Evolutionary conservation across 2,113 vertebrate genomes (phyloP), one percentile per base, ranked within the genome.

Genomic region (Nipponia nippon): DNA sequence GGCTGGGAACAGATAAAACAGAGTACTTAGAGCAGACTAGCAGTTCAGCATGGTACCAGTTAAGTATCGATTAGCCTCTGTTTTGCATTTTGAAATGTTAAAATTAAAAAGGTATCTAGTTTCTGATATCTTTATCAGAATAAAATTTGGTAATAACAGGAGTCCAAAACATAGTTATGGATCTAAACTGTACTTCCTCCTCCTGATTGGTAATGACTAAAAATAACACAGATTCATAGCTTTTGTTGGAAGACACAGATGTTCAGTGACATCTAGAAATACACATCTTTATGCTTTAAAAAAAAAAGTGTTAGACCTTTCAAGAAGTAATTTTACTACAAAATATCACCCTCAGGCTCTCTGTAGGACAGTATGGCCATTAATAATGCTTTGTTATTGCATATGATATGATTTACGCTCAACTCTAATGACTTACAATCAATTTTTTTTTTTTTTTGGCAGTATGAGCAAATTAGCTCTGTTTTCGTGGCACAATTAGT

Each of bases 401-500:
- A 90, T 77, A 66, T 95, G 59, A 85, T 90, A 84, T 82, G 90
- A 97, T 94, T 97, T 90, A 44, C 25, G 8, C n/a, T 97, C 55
- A 72, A 75, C 56, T 94, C 81, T 97, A 95, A 97, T 92, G 86
- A 86, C 84, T 94, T 91, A 46, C 18, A 93, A 77, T 72, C 13
- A 23, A 25, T 10, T 86, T 87, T 52, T 49, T 94, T 93, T 82
- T 93, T 91, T 56, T 65, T 83, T 94, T 95, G 76, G 80, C 78
- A 93, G 38, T 89, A 67, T 96, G 95, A 97, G 87, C 67, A 98
- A 98, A 98, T 98, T 98, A 98, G 92, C 93, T 97, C 70, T 95
- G 96, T 97, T 98, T 98, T 97, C 96, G 95, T 97, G 96, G 90
- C 96, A 98, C 94, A 98, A 98, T 98, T 98, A 98, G 90, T 93